These are phyloP conservation scores for Amiota communis DNA, from an alignment of 2,888 invertebrate genomes.

Conservation along the genomic window DNA sequence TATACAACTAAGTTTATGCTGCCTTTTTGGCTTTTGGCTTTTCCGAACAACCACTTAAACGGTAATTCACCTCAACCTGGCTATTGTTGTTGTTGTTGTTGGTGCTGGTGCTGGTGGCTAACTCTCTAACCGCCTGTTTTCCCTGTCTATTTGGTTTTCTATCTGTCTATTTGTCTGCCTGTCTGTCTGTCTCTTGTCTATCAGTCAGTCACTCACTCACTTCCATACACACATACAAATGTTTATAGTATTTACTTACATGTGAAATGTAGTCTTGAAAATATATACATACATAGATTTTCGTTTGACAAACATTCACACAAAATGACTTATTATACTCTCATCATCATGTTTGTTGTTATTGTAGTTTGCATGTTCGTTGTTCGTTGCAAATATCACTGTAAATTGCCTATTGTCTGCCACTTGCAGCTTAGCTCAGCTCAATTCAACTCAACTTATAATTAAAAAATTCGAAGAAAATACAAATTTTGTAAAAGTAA, in stretches of 20 bases:
- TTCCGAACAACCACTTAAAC: conserved; percentile 49
- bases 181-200: conserved; percentile 6
- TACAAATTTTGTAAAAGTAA: neutral
- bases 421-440: neutral
- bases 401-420: conserved; percentile 23
- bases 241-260: conserved; percentile 42
- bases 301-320: conserved; percentile 21
- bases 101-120: conserved; percentile 35
- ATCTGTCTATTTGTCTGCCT: conserved; percentile 11
- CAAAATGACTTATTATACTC: neutral
- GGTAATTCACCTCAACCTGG: conserved; percentile 48
- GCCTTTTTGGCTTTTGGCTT: conserved; percentile 36
- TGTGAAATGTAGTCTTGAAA: conserved; percentile 54
- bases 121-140: conserved; percentile 3
- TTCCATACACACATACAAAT: neutral
- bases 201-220: conserved; percentile 16
- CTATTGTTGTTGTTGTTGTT: conserved; percentile 32
- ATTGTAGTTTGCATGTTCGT: conserved; percentile 25
- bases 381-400: conserved; percentile 24
- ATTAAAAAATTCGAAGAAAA: neutral
- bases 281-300: conserved; percentile 33
- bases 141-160: conserved; percentile 11
- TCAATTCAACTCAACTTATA: conserved; percentile 7
- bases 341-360: neutral
- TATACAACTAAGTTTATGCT: conserved; percentile 10